Conservation (phyloP, 2,888 invertebrate genomes). For the Taphrorychus bicolor region DNA sequence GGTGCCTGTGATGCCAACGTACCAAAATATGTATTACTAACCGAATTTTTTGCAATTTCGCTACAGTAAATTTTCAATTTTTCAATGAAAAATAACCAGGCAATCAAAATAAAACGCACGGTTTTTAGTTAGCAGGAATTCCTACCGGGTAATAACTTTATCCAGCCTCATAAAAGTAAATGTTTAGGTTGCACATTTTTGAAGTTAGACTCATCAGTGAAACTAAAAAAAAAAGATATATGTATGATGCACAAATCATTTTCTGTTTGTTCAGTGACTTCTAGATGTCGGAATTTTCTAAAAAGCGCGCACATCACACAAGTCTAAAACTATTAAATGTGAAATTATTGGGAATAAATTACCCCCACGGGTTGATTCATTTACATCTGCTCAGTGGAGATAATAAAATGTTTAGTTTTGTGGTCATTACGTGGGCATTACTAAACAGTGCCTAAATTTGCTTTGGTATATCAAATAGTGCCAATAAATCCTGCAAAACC, state of each 20-base stretch:
- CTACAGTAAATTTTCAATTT: too few species aligned
- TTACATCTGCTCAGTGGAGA: neutral
- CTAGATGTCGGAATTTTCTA: neutral
- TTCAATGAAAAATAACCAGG: too few species aligned
- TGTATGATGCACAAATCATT: neutral
- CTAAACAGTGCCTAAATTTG: too few species aligned
- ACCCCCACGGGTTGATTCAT: neutral
- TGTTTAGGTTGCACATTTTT: constrained; percentile 6
- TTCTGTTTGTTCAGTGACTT: constrained; percentile 1
- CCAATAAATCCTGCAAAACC: neutral
- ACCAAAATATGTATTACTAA: too few species aligned
- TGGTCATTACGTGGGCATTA: too few species aligned
- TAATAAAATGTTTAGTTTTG: neutral
- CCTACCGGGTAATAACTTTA: too few species aligned
- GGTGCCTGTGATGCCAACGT: too few species aligned
- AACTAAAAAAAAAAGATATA: neutral
- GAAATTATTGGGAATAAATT: neutral
- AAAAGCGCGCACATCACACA: too few species aligned
- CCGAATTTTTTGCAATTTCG: too few species aligned
- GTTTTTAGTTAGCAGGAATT: neutral
- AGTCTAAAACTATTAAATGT: neutral
- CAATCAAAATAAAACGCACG: too few species aligned
- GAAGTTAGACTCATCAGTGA: neutral
- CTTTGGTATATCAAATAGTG: too few species aligned
- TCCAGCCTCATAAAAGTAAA: constrained; percentile 4